Evolutionary conservation across 2,888 invertebrate genomes (phyloP), one percentile per base, ranked within the genome.

Genomic region (Tigriopus californicus): DNA sequence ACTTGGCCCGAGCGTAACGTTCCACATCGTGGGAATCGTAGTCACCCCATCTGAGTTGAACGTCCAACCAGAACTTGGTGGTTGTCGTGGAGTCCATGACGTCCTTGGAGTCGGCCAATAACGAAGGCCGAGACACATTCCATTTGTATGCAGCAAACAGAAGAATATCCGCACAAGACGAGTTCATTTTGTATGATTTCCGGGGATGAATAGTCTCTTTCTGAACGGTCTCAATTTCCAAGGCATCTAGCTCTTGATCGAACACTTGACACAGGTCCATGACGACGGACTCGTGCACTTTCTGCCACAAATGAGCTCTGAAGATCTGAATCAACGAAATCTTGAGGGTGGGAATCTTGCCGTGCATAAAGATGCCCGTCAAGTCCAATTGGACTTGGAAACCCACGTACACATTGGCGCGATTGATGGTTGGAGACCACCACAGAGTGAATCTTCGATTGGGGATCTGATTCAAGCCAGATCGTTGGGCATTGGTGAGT

Each of bases 351-450:
- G 98, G 98, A 67, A 98, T 98, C 76, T 99, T 91, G 67, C 98
- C 98, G 73, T 98, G 98, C 98, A 98, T 98, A 78, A 98, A 98
- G 71, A 98, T 99, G 61, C 98, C 97, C 1, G 98, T 99, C 71
- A 99, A 75, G 76, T 98, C 98, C 64, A 98, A 77, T 76, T 98
- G 98, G 63, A 95, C 90, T 79, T 98, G 98, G 76, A 90, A 90
- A 79, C 89, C 89, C 66, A 90, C 89, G 69, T 90, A 90, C 1
- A 90, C 90, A 68, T 99, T 99, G 62, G 98, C 98, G 66, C 97
- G 80, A 77, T 98, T 99, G 68, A 99, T 98, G 0, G 98, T 98
- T 0, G 98, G 98, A 12, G 98, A 98, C 98, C 98, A 99, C 98
- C 98, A 98, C 0, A 98, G 75, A 0, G 98, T 98, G 73, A 99